Evolutionary conservation across 2,888 invertebrate genomes (phyloP), one percentile per base, ranked within the genome.

Genomic region (Cylloceria caligata): DNA sequence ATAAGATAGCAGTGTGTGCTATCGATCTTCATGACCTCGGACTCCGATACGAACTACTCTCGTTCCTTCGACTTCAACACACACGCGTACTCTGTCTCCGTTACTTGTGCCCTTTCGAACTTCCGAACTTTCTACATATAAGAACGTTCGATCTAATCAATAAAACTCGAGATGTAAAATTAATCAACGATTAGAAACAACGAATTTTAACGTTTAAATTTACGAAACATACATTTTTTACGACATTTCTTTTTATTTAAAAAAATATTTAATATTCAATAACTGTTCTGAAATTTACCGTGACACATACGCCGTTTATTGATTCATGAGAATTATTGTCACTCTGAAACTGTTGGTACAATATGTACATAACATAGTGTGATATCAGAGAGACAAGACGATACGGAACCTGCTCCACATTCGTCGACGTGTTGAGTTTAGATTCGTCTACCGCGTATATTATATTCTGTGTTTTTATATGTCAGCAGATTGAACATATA

Each of bases 11-110:
- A 47, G 52, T 65, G 52, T 49, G 68, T 52, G 67, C 34, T 71
- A 80, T 80, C 80, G 80, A 80, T 80, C 71, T 75, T 49, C 49
- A 65, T 68, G 76, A 76, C 81, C 76, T 72, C 73, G 27, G 49
- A 36, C 45, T 62, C 60, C 45, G 36, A 11, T 34, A 27, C 11
- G 47, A 34, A 34, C 9, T 30, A 73, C 36, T 24, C 34, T 42
- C 16, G 24, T 49, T 39, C 34, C 39, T 69, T 30, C 21, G 13
- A 39, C 69, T 45, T 9, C 4, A 19, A 27, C 62, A 34, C 34
- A 62, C 62, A 62, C 34, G 36, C 11, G 6, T 2, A 9, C 24
- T 24, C 24, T 1, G 7, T 42, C 24, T 71, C 19, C 57, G 57
- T 55, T 47, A 30, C 57, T 21, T 34, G 72, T 73, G 62, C 62